These are phyloP conservation scores for Megaceryle alcyon DNA, from an alignment of 2,797 vertebrate genomes.

Conservation along the genomic window DNA sequence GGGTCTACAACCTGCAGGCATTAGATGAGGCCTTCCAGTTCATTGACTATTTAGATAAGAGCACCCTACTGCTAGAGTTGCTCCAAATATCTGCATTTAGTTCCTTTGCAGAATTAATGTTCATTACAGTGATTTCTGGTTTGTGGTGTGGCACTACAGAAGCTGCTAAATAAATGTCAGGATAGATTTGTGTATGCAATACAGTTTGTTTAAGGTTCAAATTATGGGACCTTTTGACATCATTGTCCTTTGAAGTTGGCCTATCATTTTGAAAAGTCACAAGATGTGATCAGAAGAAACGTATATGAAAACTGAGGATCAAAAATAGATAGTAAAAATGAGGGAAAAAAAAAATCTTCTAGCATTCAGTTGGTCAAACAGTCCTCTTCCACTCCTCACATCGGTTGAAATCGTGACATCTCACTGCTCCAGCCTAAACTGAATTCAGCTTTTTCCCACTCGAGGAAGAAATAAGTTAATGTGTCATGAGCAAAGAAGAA, in stretches of 20 bases:
- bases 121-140: neutral
- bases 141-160: neutral
- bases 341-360: neutral
- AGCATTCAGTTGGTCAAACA: neutral
- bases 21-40: neutral
- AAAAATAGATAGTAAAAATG: neutral
- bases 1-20: neutral
- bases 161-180: neutral
- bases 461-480: neutral
- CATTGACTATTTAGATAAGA: fast-evolving
- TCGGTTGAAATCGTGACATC: neutral
- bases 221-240: neutral
- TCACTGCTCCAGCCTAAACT: neutral
- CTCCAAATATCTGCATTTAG: neutral
- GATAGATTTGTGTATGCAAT: neutral
- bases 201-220: neutral
- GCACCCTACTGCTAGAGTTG: neutral
- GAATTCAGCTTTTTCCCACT: neutral
- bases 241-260: neutral
- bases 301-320: neutral
- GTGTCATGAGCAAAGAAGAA: neutral
- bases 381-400: neutral
- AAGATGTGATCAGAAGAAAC: neutral
- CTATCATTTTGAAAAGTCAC: neutral
- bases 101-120: neutral